These are phyloP conservation scores for Alectoris magna DNA, from an alignment of 2,797 vertebrate genomes.

Conservation along the genomic window DNA sequence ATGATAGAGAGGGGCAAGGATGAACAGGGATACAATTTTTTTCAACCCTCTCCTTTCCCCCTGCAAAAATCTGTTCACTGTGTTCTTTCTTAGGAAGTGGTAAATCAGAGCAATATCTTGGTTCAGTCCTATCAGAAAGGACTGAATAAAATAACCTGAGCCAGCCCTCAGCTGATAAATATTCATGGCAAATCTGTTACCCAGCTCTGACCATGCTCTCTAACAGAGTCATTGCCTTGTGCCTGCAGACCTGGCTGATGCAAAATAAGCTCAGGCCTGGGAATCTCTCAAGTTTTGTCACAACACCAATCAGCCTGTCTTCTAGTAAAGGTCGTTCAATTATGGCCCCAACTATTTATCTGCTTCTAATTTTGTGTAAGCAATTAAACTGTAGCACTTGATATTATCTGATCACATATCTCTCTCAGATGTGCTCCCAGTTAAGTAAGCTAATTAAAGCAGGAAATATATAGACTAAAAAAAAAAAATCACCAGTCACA, in stretches of 20 bases:
- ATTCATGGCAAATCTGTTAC: not conserved
- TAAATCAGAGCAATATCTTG: not conserved
- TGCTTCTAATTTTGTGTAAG: not conserved
- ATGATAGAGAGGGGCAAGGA: not conserved
- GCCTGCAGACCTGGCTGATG: not conserved
- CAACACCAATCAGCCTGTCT: slow-evolving; percentile 1
- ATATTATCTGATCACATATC: not conserved
- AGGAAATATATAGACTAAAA: not conserved
- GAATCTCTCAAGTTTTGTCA: slow-evolving; percentile 1
- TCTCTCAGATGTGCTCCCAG: not conserved
- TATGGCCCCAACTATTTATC: slow-evolving; percentile 1
- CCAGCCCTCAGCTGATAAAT: not conserved
- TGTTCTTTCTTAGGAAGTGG: not conserved
- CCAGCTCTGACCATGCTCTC: not conserved
- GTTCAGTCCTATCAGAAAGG: not conserved
- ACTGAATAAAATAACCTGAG: not conserved
- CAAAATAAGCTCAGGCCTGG: not conserved
- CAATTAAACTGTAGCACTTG: not conserved
- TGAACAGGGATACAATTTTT: accelerated
- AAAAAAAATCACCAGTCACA: not conserved
- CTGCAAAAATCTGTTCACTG: not conserved
- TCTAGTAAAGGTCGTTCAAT: not conserved
- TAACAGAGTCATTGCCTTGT: not conserved
- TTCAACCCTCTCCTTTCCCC: not conserved
- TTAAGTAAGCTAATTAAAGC: slow-evolving; percentile 46